A percentile compares a stretch with the other conserved stretches of the same genome.
These are phyloP conservation scores for Ctena decussata DNA, from an alignment of 2,888 invertebrate species.

Conservation along the genomic window DNA sequence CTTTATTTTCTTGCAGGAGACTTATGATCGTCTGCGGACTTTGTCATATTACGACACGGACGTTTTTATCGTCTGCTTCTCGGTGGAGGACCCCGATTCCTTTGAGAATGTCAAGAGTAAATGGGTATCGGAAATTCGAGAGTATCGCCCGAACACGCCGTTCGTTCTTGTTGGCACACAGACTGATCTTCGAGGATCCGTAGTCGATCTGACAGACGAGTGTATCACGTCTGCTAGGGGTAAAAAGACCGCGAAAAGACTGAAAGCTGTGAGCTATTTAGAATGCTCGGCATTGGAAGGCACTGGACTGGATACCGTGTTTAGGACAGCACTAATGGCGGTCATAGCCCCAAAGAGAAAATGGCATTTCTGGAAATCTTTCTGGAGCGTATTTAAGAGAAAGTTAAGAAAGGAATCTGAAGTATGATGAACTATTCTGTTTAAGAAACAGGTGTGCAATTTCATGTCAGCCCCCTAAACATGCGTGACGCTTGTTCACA, in stretches of 20 bases:
- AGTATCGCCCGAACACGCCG: conserved; percentile 78
- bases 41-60: conserved; percentile 81
- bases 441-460: no score
- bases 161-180: conserved; percentile 82
- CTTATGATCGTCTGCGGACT: conserved; percentile 80
- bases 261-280: conserved; percentile 59
- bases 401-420: conserved; percentile 21
- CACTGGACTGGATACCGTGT: conserved; percentile 69
- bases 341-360: conserved; percentile 72
- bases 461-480: no score
- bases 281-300: conserved; percentile 72
- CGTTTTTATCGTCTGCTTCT: conserved; percentile 82
- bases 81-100: conserved; percentile 76
- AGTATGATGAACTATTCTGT: neutral
- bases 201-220: conserved; percentile 53
- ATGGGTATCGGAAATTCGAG: conserved; percentile 81
- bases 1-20: conserved; percentile 73
- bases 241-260: conserved; percentile 59
- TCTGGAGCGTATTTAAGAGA: conserved; percentile 57
- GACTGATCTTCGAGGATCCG: conserved; percentile 73
- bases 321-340: conserved; percentile 66
- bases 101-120: conserved; percentile 78
- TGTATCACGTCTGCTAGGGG: conserved; percentile 60
- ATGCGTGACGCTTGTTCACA: no score
- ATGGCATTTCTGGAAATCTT: conserved; percentile 70